These are phyloP conservation scores for Macropus fuliginosus DNA, from an alignment of 2,797 vertebrate genomes.

Conservation along the genomic window DNA sequence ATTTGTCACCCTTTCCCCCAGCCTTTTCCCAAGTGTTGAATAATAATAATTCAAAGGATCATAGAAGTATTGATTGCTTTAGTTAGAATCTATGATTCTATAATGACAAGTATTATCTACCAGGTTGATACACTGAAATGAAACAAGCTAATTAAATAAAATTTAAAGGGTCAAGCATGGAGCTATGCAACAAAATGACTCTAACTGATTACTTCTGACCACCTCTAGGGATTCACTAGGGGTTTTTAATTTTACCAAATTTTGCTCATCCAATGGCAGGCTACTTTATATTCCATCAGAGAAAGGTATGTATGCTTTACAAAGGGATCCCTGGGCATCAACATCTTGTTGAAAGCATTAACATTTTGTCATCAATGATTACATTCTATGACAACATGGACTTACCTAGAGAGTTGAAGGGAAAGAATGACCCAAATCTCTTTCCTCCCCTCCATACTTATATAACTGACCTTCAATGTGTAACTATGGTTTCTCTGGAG, in stretches of 20 bases:
- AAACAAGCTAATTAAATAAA: slow-evolving; percentile 41
- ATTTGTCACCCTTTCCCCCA: background rate
- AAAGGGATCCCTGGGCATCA: background rate
- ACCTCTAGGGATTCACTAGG: background rate
- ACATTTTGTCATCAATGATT: background rate
- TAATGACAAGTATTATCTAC: background rate
- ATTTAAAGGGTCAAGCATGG: slow-evolving; percentile 54
- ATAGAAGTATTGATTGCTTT: background rate
- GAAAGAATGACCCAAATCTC: background rate
- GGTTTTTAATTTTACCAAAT: background rate
- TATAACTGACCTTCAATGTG: background rate
- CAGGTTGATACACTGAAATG: slow-evolving; percentile 28
- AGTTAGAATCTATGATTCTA: background rate
- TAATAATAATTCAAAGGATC: background rate
- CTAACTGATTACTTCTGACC: background rate
- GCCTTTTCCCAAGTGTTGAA: background rate
- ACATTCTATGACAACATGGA: background rate
- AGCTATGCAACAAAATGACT: too few species aligned
- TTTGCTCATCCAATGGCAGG: background rate
- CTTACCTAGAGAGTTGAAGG: background rate
- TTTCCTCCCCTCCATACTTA: background rate
- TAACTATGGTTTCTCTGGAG: background rate
- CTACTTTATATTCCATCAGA: background rate
- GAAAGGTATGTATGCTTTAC: background rate
- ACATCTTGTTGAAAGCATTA: background rate